A percentile compares a stretch with the other conserved stretches of the same genome.
Conservation (phyloP, 2,797 vertebrate species). For the Phataginus tetradactyla region DNA sequence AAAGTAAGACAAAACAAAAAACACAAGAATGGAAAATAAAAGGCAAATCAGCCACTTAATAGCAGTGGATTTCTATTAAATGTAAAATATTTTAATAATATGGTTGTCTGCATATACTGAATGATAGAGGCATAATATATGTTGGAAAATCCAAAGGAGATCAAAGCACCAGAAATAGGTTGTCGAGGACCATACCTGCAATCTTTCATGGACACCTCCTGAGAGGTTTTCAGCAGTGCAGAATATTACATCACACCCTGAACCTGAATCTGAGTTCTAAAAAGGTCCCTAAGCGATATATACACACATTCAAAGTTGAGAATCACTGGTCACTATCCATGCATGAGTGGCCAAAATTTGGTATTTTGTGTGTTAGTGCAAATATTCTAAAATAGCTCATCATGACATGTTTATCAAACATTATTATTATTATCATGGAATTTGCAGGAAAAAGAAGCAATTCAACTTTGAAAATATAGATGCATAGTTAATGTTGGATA, state of each 20-base stretch:
- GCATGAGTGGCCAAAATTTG: fast-evolving
- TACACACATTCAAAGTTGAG: neutral
- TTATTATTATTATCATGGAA: neutral
- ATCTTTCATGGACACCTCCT: neutral
- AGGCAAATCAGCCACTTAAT: neutral
- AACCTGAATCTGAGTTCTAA: neutral
- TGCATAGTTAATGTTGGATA: neutral
- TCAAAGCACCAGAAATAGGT: neutral
- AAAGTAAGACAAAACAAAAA: neutral
- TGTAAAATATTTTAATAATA: neutral
- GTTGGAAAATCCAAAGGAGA: neutral
- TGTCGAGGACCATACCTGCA: fast-evolving
- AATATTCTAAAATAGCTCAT: neutral
- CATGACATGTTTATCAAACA: neutral
- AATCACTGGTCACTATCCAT: neutral
- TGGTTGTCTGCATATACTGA: neutral
- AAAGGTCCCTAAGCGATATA: neutral
- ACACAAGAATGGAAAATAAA: neutral
- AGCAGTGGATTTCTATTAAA: neutral
- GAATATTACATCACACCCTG: neutral
- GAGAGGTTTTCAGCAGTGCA: neutral
- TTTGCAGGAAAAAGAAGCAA: neutral
- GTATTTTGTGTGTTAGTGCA: neutral
- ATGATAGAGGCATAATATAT: neutral
- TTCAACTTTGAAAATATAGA: neutral